Base-by-base conservation (phyloP, 2,797 vertebrate genomes). In the Acrossocheilus fasciatus region DNA sequence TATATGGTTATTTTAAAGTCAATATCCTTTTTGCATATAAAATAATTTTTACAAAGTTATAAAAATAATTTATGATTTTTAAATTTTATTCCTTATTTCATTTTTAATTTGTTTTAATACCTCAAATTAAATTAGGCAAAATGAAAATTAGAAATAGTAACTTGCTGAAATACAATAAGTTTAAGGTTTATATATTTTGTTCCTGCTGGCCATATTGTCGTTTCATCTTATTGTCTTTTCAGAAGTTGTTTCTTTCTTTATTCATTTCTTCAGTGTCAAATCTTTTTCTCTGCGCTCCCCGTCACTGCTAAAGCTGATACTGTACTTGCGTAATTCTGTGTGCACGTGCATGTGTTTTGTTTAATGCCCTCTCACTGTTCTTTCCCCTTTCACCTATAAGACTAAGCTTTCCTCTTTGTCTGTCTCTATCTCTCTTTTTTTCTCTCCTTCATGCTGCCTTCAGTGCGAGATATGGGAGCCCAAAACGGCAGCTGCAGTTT, bases 401-500 rank as follows among this genome's bases (percentile, higher is more conserved):
- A 90, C 81, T 83, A 66, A 77, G 66, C 20, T 84, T 34, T 88
- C 88, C 39, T 62, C 93, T 90, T 85, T 82, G 43, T 92, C 88
- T 88, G 83, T 70, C 90, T 93, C 89, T 92, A 88, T 92, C 73
- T 70, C 47, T 87, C 89, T 92, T 82, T 93, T 85, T 92, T 92
- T 93, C 95, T 91, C 93, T 96, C 88, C 93, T 90, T 93, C 90
- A 91, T 90, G 94, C 94, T 95, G 88, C 93, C 95, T 94, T 95
- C 96, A 99, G 98, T 83, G 97, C 98, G 93, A 98, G 98, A 91
- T 99, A 99, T 92, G 98, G 98, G 96, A 99, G 98, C 94, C 98
- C 98, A 95, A 99, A 99, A 96, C 96, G 98, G 88, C 98, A 99
- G 95, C 97, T 99, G 94, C 98, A 99, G 96, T 99, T 99, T 94